Evolutionary conservation across 1,140 invertebrate species (phyloP).

Genomic region (Drosophila elegans): DNA sequence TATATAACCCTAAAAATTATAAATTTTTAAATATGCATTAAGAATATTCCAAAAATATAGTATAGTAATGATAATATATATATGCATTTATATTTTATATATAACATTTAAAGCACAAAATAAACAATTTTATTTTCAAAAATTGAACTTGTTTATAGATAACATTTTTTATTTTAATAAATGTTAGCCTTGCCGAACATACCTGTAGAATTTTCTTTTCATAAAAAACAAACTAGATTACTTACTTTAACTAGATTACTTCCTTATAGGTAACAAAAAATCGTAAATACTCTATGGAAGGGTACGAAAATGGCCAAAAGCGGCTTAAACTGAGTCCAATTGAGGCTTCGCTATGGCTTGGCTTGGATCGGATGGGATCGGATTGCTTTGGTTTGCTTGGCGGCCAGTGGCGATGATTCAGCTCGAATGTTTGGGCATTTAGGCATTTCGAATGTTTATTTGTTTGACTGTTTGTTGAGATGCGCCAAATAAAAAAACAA

Average conservation of each 20-base stretch:
- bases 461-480: conserved; percentile 62
- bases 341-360: conserved; percentile 41
- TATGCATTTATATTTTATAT: too few species aligned
- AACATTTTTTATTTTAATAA: too few species aligned
- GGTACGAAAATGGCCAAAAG: conserved; percentile 46
- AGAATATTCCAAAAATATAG: too few species aligned
- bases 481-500: conserved; percentile 34
- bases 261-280: conserved; percentile 6
- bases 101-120: too few species aligned
- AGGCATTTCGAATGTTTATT: conserved; percentile 45
- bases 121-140: too few species aligned
- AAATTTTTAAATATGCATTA: too few species aligned
- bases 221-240: too few species aligned
- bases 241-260: not conserved
- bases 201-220: too few species aligned
- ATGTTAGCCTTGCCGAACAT: too few species aligned
- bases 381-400: conserved; percentile 36
- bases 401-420: conserved; percentile 65
- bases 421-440: conserved; percentile 28
- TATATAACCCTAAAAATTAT: too few species aligned
- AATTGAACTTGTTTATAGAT: too few species aligned
- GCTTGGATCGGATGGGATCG: conserved; percentile 37
- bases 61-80: too few species aligned
- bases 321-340: conserved; percentile 70
- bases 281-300: conserved; percentile 16